Conservation (phyloP, 2,888 invertebrate species). For the Augochlorella aurata region DNA sequence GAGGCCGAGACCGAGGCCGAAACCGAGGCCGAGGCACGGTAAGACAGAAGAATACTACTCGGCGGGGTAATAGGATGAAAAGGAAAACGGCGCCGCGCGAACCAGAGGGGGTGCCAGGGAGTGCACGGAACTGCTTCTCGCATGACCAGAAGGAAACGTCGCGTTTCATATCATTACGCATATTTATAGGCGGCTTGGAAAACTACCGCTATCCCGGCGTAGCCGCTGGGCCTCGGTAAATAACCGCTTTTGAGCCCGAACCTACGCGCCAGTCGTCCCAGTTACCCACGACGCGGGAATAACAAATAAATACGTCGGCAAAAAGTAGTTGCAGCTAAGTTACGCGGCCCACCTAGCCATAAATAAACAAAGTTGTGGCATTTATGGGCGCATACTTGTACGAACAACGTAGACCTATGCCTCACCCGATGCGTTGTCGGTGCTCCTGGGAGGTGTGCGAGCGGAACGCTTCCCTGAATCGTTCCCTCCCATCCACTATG, state of each 20-base stretch:
- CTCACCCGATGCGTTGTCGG: slow-evolving; percentile 39
- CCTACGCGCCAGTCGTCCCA: slow-evolving; percentile 58
- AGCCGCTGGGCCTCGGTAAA: slow-evolving; percentile 67
- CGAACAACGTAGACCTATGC: slow-evolving; percentile 64
- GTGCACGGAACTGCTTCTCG: slow-evolving; percentile 17
- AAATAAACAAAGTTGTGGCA: slow-evolving; percentile 77
- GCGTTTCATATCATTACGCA: slow-evolving; percentile 69
- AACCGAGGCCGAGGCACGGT: background rate
- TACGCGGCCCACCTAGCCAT: slow-evolving; percentile 66
- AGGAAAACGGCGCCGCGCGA: background rate
- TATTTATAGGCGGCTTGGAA: slow-evolving; percentile 70
- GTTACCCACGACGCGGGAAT: slow-evolving; percentile 66
- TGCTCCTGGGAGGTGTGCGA: slow-evolving; percentile 33
- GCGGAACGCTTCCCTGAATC: slow-evolving; percentile 50
- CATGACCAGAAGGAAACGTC: slow-evolving; percentile 58
- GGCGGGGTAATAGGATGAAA: background rate
- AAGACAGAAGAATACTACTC: slow-evolving; percentile 7
- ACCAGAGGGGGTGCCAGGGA: background rate
- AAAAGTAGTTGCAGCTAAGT: slow-evolving; percentile 76
- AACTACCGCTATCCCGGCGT: slow-evolving; percentile 58
- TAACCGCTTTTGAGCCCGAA: slow-evolving; percentile 68
- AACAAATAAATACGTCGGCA: slow-evolving; percentile 78
- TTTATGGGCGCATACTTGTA: slow-evolving; percentile 75
- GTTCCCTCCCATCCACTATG: slow-evolving; percentile 15
- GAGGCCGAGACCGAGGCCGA: slow-evolving; percentile 1